These are phyloP conservation scores for Abramis brama DNA, from an alignment of 2,113 vertebrate species.

Conservation along the genomic window DNA sequence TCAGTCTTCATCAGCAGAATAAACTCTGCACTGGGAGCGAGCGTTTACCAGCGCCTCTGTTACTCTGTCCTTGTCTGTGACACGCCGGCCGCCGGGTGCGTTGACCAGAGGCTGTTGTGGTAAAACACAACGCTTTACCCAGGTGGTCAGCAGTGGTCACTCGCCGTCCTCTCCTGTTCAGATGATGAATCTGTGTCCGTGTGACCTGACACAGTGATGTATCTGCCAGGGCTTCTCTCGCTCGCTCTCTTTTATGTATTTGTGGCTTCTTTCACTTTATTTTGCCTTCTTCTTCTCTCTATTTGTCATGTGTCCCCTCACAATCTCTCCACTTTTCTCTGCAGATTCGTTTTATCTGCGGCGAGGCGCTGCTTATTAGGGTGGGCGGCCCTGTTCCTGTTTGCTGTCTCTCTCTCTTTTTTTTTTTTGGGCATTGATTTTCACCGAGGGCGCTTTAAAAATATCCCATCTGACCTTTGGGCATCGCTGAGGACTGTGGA, in stretches of 20 bases:
- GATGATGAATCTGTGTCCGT: slow-evolving; percentile 83
- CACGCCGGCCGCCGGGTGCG: slow-evolving; percentile 1
- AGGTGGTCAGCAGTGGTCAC: slow-evolving; percentile 56
- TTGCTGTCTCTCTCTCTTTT: slow-evolving; percentile 52
- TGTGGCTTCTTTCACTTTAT: slow-evolving; percentile 37
- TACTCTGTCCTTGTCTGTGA: slow-evolving; percentile 38
- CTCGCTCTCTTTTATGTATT: slow-evolving; percentile 47
- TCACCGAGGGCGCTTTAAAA: slow-evolving; percentile 78
- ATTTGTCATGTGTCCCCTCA: slow-evolving; percentile 57
- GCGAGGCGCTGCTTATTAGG: slow-evolving; percentile 59
- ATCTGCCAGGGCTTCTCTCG: slow-evolving; percentile 68
- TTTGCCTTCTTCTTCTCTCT: slow-evolving; percentile 46
- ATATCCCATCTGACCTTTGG: slow-evolving; percentile 79
- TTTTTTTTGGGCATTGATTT: slow-evolving; percentile 79
- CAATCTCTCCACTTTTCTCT: slow-evolving; percentile 22
- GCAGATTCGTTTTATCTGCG: slow-evolving; percentile 48
- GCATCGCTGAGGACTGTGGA: slow-evolving; percentile 72
- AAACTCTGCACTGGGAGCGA: background rate
- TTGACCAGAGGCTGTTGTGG: slow-evolving; percentile 31
- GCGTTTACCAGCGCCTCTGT: slow-evolving; percentile 1
- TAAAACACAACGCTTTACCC: slow-evolving; percentile 51
- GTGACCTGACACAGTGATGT: slow-evolving; percentile 79
- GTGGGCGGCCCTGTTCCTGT: slow-evolving; percentile 31
- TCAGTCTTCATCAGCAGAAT: background rate
- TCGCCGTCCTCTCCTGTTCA: slow-evolving; percentile 65